Evolutionary conservation across 2,888 invertebrate species (phyloP).

Genomic region (Pseudanteris insignis): DNA sequence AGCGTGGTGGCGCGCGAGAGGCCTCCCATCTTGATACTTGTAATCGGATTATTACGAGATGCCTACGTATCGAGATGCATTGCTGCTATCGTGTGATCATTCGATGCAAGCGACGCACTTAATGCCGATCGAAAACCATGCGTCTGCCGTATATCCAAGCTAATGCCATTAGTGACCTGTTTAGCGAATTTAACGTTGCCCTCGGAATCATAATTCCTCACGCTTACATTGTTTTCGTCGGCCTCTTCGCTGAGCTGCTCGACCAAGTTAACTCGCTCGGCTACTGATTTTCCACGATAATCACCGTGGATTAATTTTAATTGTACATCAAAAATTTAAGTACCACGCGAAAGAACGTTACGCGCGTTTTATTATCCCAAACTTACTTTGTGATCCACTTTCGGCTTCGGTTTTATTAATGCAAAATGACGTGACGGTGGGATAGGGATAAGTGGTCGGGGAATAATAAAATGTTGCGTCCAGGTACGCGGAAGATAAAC

Average conservation of each 20-base stretch:
- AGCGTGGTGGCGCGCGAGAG: too few species aligned
- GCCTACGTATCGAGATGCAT: too few species aligned
- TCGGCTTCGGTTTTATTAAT: conserved; percentile 3
- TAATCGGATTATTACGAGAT: too few species aligned
- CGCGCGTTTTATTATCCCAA: conserved; percentile 3
- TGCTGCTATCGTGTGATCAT: too few species aligned
- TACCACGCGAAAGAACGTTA: background rate
- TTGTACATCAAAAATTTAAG: conserved; percentile 19
- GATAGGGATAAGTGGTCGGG: too few species aligned
- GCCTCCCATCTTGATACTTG: too few species aligned
- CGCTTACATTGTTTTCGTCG: conserved; percentile 25
- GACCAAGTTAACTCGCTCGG: conserved; percentile 3
- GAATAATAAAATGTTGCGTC: too few species aligned
- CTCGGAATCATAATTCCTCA: conserved; percentile 33
- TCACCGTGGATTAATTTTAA: conserved; percentile 25
- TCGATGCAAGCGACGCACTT: conserved; percentile 35
- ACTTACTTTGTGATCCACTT: conserved; percentile 8
- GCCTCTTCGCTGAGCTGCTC: background rate
- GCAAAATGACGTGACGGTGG: too few species aligned
- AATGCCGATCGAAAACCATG: conserved; percentile 39
- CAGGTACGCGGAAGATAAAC: too few species aligned
- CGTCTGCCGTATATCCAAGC: conserved; percentile 28
- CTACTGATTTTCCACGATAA: conserved; percentile 6
- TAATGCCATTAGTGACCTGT: conserved; percentile 30
- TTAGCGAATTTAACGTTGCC: conserved; percentile 19